Evolutionary conservation across 2,113 vertebrate species (phyloP), one percentile per base, ranked within the genome.

Genomic region (Phodopus roborovskii): DNA sequence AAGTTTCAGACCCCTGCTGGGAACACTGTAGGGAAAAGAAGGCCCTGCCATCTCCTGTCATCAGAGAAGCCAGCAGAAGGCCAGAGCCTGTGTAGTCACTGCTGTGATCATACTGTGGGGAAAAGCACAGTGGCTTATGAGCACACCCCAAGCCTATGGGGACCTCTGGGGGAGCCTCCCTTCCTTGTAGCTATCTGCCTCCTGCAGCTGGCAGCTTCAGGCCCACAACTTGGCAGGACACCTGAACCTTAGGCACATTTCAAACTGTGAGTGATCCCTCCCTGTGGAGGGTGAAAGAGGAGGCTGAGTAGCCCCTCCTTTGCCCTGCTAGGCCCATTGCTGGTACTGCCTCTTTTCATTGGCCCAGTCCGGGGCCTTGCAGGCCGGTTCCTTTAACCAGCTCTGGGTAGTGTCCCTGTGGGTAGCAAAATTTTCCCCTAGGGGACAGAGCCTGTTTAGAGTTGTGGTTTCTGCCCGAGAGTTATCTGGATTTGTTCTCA

Each of bases 151-250:
- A 3, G 71, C 3, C 1, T 0, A 1, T 10, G 12, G 48, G n/a
- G 17, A 78, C 39, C 1, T 24, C 24, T 39, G 3, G 45, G 36
- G 30, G 28, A 26, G 53, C 86, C 92, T 60, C 58, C n/a, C 74
- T 45, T 62, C 48, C 9, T 19, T 11, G 39, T 19, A 3, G 48
- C 87, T 96, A 95, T 78, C 95, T 90, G 90, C 48, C 53, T 90
- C n/a, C 36, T 0, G 7, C 93, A 95, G 94, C 91, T 39, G 92
- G 73, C 92, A 15, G 84, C 0, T 1, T 3, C 48, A 36, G 90
- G n/a, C 15, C 64, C 33, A 56, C 87, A 39, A 74, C 90, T 92
- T 90, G 93, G 77, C 93, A 92, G 96, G 79, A 87, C 75, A 28
- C 48, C 1, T 56, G 53, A 82, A 48, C 77, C 86, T 64, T 12